Base-by-base conservation (phyloP, 2,888 invertebrate genomes). In the Clostera curtula region DNA sequence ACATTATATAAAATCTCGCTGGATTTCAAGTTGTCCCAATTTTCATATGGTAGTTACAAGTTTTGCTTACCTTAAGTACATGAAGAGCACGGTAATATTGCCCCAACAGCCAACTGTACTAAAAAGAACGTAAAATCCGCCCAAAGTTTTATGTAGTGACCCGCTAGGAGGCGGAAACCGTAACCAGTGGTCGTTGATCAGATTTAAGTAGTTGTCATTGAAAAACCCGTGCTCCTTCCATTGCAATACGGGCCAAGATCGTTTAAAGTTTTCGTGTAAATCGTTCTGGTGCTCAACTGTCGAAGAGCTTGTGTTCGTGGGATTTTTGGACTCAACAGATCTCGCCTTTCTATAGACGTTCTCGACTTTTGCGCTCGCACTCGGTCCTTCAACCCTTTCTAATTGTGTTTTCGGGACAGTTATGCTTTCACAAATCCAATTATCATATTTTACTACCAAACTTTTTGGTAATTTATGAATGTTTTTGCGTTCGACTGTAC, bases 151-250 rank as follows among this genome's bases (percentile, higher is more conserved):
- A 61, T 90, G 90, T 23, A 86, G 67, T 12, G 60, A 50, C 24
- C 80, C 75, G 17, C 73, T 63, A 0, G 90, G 90, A 2, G 92
- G 91, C 12, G 86, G 80, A 58, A 89, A 93, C 43, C 85, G 70
- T 40, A 93, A 67, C 93, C 93, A 93, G 59, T 92, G 90, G 1
- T 85, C 75, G 67, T 92, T 90, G 36, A 93, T 89, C 36, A 85
- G 61, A 30, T 77, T 55, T 46, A 89, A 52, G 49, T 86, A 87
- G 34, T 86, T 85, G 18, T 87, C 87, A 3, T 75, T 66, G 56
- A 88, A 89, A 53, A 82, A 84, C 11, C 88, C 88, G 33, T 70
- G 54, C 22, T 74, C 49, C 35, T 61, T 64, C 89, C 89, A 89
- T 18, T 60, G 54, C 12, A 68, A 57, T 25, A 84, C 64, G 8